Percentiles rank a stretch among this genome's conserved stretches.
These are phyloP conservation scores for Scaptomyza polygonia DNA, from an alignment of 2,888 invertebrate species.

Conservation along the genomic window DNA sequence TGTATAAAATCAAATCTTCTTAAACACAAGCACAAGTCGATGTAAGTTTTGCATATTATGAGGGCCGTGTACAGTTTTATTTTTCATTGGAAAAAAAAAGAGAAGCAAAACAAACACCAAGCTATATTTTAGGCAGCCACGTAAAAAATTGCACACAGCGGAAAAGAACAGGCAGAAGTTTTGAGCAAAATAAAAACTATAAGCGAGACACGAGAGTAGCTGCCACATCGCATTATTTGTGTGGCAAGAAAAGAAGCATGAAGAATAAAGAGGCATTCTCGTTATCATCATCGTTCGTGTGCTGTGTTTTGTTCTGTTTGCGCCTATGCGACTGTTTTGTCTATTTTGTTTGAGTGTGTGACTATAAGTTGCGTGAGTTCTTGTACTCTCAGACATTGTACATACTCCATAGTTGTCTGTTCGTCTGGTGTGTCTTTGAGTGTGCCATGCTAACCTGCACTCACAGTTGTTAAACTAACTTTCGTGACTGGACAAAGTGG, in stretches of 20 bases:
- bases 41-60: slow-evolving; percentile 13
- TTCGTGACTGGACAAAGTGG: slow-evolving; percentile 75
- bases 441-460: slow-evolving; percentile 68
- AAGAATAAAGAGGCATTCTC: no score
- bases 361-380: slow-evolving; percentile 68
- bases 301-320: slow-evolving; percentile 6
- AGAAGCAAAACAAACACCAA: neutral
- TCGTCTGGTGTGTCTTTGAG: slow-evolving; percentile 53
- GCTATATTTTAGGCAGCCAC: slow-evolving; percentile 20
- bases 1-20: no score
- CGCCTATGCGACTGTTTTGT: slow-evolving; percentile 22
- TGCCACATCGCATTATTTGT: slow-evolving; percentile 34
- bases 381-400: slow-evolving; percentile 64
- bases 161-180: slow-evolving; percentile 6
- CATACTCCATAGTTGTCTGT: slow-evolving; percentile 51
- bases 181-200: slow-evolving; percentile 11
- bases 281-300: neutral
- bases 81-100: neutral
- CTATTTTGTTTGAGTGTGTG: slow-evolving; percentile 43
- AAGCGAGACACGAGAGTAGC: slow-evolving; percentile 38
- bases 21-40: neutral
- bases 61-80: slow-evolving; percentile 14
- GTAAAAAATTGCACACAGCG: slow-evolving; percentile 50
- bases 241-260: neutral
- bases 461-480: slow-evolving; percentile 67